phyloP scores from a whole-genome alignment of 1,140 invertebrate species.

The Carcinoscorpius rotundicauda region DNA sequence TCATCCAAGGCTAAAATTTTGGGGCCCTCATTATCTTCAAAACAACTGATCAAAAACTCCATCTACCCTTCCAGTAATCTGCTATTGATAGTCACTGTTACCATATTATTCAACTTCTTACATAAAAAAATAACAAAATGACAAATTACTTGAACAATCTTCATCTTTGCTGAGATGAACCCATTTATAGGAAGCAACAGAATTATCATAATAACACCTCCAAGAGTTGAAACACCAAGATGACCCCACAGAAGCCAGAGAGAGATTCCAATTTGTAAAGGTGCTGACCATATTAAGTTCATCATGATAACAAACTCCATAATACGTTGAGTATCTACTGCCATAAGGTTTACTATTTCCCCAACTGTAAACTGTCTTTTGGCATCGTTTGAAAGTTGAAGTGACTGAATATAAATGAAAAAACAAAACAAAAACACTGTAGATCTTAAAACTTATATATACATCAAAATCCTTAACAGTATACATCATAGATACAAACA shows the following conservation, averaged over 20 bases:
- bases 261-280: slow-evolving; percentile 28
- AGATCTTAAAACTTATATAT: too few relatives aligned
- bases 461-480: too few relatives aligned
- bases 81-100: background rate
- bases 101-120: background rate
- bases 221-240: slow-evolving; percentile 31
- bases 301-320: slow-evolving; percentile 14
- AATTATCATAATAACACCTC: slow-evolving; percentile 31
- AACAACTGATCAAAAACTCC: too few relatives aligned
- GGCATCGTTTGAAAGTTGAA: slow-evolving; percentile 19
- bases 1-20: too few relatives aligned
- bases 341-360: slow-evolving; percentile 23
- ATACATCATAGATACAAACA: fast-evolving
- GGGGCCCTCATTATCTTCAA: too few relatives aligned
- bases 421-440: too few relatives aligned
- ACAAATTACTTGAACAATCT: slow-evolving; percentile 36
- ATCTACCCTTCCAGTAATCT: background rate
- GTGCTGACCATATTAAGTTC: slow-evolving; percentile 25
- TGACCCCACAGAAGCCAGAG: slow-evolving; percentile 31
- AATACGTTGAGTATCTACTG: slow-evolving; percentile 17
- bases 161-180: slow-evolving; percentile 64
- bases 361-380: slow-evolving; percentile 19
- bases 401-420: background rate
- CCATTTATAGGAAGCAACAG: slow-evolving; percentile 82
- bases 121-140: slow-evolving; percentile 15